Evolutionary conservation across 2,113 vertebrate species (phyloP), one percentile per base, ranked within the genome.

Genomic region (Campylomormyrus tamandua): DNA sequence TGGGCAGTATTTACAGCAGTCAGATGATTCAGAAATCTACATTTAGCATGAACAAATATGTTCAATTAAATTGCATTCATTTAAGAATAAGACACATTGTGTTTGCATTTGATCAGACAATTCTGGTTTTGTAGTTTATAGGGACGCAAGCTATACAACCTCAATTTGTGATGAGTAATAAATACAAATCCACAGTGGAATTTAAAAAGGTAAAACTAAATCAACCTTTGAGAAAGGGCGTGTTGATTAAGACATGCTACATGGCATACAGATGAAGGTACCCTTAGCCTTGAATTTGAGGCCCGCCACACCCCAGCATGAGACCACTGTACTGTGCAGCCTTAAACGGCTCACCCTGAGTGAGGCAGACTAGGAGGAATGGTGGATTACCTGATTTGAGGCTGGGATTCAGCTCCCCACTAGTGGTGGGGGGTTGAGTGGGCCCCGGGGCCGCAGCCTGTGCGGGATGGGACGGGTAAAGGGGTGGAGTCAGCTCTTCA

Each of bases 401-500:
- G 95, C 95, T 96, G 96, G 96, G 96, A 95, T 95, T 97, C 93
- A 96, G 96, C 95, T 97, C 95, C 53, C 49, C 93, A 94, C 95
- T 95, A 92, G 93, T 96, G 93, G 96, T 95, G 96, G 96, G 96
- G 96, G 96, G 96, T 93, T 95, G 95, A 93, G 94, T 93, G 88
- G 94, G 96, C 93, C 95, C 96, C 1, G 88, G 94, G 94, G 94
- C 94, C 95, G 94, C 95, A 96, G 96, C 96, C 94, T 96, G 96
- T 95, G 95, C 95, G 93, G 97, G 97, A 95, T 97, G 95, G 94
- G 95, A 93, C 96, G 91, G 94, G 94, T 96, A 98, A 94, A 95
- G 96, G 96, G 97, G 97, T 92, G 97, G 96, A 94, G 96, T 96
- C 96, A 98, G 97, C 95, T 97, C 96, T 93, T 97, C 96, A 90